Conservation (phyloP, 2,888 invertebrate genomes). For the Hyppa rectilinea region DNA sequence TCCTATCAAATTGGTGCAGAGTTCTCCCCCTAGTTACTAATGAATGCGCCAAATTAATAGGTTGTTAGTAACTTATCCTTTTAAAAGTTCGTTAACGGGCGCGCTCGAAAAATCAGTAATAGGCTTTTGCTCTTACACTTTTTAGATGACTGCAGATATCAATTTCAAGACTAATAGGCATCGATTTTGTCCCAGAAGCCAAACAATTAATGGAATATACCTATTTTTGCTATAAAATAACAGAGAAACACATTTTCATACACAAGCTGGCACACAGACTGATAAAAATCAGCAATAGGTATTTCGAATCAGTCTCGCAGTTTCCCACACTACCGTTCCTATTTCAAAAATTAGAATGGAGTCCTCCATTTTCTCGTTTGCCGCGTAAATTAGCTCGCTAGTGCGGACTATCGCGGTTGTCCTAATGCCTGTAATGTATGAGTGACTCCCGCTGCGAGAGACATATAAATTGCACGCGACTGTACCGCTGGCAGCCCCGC, state of each 20-base stretch:
- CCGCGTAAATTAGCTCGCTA: slow-evolving; percentile 60
- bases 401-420: slow-evolving; percentile 70
- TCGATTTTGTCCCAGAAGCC: background rate
- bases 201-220: background rate
- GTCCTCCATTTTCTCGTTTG: slow-evolving; percentile 49
- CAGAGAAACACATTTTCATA: background rate
- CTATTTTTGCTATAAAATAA: background rate
- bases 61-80: slow-evolving; percentile 58
- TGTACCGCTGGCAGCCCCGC: slow-evolving; percentile 52
- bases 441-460: slow-evolving; percentile 80
- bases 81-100: slow-evolving; percentile 50
- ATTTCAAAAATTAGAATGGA: slow-evolving; percentile 58
- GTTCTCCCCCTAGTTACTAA: slow-evolving; percentile 51
- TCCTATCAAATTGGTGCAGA: slow-evolving; percentile 47
- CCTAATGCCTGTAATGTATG: slow-evolving; percentile 75
- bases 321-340: slow-evolving; percentile 18
- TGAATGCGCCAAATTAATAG: slow-evolving; percentile 57
- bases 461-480: slow-evolving; percentile 83
- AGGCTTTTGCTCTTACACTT: slow-evolving; percentile 28
- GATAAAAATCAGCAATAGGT: background rate
- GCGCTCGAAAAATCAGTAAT: slow-evolving; percentile 32
- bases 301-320: background rate
- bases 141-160: slow-evolving; percentile 27
- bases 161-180: background rate
- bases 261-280: background rate